phyloP scores from a whole-genome alignment of 2,113 vertebrate species.

The Lamprotornis superbus region DNA sequence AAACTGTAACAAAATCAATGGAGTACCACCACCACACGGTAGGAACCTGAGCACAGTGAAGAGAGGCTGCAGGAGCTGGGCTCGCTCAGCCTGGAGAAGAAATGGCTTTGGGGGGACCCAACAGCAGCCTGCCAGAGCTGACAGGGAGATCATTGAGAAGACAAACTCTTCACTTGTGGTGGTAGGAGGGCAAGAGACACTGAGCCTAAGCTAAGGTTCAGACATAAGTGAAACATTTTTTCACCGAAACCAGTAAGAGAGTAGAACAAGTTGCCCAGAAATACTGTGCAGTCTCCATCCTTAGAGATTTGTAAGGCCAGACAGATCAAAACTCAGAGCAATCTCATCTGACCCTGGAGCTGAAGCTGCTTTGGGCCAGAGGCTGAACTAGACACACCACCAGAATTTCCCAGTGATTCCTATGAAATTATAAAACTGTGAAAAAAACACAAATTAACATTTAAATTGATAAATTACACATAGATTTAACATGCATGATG shows the following conservation, averaged over 20 bases:
- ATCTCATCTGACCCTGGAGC: neutral
- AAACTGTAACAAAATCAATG: neutral
- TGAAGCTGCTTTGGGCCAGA: neutral
- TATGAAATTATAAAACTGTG: neutral
- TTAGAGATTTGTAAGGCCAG: neutral
- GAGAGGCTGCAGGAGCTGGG: neutral
- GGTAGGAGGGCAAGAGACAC: neutral
- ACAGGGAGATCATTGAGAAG: neutral
- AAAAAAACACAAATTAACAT: neutral
- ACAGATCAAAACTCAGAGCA: neutral
- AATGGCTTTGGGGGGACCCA: neutral
- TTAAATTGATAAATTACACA: neutral
- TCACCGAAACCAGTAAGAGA: neutral
- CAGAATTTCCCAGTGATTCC: neutral
- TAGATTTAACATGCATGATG: neutral
- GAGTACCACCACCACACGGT: accelerated
- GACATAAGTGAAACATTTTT: neutral
- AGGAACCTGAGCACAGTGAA: neutral
- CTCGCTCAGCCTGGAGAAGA: neutral
- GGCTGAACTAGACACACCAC: neutral
- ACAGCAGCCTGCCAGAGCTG: neutral
- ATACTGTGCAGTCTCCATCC: neutral
- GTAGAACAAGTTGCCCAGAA: neutral
- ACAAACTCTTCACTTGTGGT: neutral
- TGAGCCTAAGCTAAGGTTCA: neutral